A percentile compares a stretch with the other conserved stretches of the same genome.
phyloP scores from a whole-genome alignment of 2,888 invertebrate species.

The Bhutanitis thaidina region DNA sequence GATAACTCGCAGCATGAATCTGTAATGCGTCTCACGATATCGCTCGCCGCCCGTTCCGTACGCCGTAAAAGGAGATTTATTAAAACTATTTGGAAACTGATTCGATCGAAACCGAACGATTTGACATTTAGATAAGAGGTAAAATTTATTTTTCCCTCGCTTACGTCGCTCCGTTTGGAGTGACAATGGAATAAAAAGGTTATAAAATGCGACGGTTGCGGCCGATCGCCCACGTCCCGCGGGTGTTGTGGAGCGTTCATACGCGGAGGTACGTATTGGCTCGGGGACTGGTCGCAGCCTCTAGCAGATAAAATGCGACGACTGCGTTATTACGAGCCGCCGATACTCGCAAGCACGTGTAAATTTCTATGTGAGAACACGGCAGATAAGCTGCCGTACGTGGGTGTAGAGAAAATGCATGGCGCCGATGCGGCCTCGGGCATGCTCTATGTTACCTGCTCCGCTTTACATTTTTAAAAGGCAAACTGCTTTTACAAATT shows the following conservation, averaged over 20 bases:
- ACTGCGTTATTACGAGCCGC: constrained; percentile 64
- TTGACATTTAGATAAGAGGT: constrained; percentile 80
- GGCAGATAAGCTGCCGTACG: constrained; percentile 61
- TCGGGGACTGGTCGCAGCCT: constrained; percentile 47
- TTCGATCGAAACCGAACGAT: constrained; percentile 78
- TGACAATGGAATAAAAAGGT: constrained; percentile 80
- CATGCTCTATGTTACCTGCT: constrained; percentile 19
- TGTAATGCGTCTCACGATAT: constrained; percentile 62
- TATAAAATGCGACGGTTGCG: constrained; percentile 72
- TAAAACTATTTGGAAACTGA: constrained; percentile 80
- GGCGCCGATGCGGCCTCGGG: constrained; percentile 47
- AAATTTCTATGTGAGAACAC: constrained; percentile 75
- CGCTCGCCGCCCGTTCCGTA: constrained; percentile 55
- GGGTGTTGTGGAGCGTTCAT: constrained; percentile 61
- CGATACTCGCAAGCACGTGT: constrained; percentile 71
- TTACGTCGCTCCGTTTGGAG: constrained; percentile 57
- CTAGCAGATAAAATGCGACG: constrained; percentile 67
- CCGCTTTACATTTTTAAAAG: constrained; percentile 7
- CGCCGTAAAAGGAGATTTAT: constrained; percentile 79
- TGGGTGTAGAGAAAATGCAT: constrained; percentile 62
- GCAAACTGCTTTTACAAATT: background rate
- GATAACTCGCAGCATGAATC: constrained; percentile 73
- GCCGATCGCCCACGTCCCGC: constrained; percentile 67
- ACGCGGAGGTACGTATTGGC: constrained; percentile 48
- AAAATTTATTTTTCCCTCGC: constrained; percentile 76